Base-by-base conservation (phyloP, 2,113 vertebrate genomes). In the Mesocricetus auratus region DNA sequence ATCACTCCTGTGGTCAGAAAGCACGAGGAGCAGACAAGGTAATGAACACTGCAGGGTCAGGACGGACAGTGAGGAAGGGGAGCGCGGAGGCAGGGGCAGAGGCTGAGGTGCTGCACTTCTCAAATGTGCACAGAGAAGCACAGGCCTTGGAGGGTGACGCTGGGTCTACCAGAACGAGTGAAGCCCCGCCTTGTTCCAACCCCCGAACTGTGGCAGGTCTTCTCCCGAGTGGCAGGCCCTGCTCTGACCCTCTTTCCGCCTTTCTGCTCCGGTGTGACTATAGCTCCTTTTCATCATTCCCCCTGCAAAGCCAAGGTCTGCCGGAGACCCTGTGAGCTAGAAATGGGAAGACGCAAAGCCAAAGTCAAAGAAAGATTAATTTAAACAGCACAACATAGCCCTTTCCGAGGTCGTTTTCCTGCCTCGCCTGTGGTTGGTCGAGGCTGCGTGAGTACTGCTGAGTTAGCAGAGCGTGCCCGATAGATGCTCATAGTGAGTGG, bases 71-170 rank as follows among this genome's bases (percentile, higher is more conserved):
- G 50, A 33, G n/a, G 13, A 78, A 45, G 13, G 24, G 29, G 9
- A 86, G 56, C 39, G 33, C n/a, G 47, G 69, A 33, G 53, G 24
- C 45, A 50, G 74, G 8, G 16, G 2, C 26, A 9, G 22, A 50
- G 15, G 78, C 31, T 79, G 3, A n/a, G 56, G 22, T 11, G 21
- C 39, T 5, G 66, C 71, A 60, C 13, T 7, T 21, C 53, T 10
- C 68, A 50, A 66, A 29, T 0, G 2, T 24, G 39, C 29, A 31
- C 31, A 11, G 4, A 4, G 29, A 24, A 10, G 4, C 12, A 3
- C 3, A 47, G 66, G 33, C 29, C 69, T 21, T 10, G 69, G 58
- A 69, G 9, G 16, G 21, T 1, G 2, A 3, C 0, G 1, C 21
- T 45, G 1, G 7, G 31, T 42, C 79, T 17, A 17, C 9, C 10